phyloP scores from a whole-genome alignment of 2,113 vertebrate genomes.

The Stegostoma tigrinum region DNA sequence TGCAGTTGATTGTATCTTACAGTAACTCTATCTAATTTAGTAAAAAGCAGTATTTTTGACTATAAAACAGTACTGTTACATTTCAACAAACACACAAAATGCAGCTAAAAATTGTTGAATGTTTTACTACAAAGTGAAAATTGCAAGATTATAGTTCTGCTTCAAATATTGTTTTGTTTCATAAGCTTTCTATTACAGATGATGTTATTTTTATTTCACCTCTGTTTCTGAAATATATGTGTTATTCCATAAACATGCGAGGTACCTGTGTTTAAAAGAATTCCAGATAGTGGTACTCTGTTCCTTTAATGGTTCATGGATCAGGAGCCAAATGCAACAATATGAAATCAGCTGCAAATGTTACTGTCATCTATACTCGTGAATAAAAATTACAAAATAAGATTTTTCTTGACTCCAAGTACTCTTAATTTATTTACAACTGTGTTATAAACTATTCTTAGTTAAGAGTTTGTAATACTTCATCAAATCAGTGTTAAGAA shows the following conservation, averaged over 20 bases:
- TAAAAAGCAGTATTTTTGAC: not conserved
- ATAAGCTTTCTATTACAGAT: not conserved
- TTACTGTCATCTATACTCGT: constrained; percentile 28
- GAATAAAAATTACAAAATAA: constrained; percentile 33
- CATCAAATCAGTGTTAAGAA: not conserved
- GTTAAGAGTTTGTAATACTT: not conserved
- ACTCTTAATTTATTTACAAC: not conserved
- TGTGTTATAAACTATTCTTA: not conserved
- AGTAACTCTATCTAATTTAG: constrained; percentile 19
- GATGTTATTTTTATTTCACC: not conserved
- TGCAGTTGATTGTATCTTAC: not conserved
- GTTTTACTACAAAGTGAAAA: not conserved
- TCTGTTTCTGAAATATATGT: constrained; percentile 15
- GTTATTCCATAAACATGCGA: not conserved
- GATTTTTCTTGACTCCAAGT: not conserved
- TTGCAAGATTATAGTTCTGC: constrained; percentile 20
- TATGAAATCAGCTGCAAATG: not conserved
- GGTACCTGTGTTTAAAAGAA: not conserved
- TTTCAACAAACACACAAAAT: not conserved
- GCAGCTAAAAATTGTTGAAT: not conserved
- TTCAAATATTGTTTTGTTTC: constrained; percentile 14
- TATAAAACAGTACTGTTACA: constrained; percentile 14
- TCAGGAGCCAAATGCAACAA: not conserved
- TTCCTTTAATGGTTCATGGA: not conserved
- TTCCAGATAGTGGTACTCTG: not conserved